Base-by-base conservation (phyloP, 2,113 vertebrate species). In the Poeciliopsis prolifica region DNA sequence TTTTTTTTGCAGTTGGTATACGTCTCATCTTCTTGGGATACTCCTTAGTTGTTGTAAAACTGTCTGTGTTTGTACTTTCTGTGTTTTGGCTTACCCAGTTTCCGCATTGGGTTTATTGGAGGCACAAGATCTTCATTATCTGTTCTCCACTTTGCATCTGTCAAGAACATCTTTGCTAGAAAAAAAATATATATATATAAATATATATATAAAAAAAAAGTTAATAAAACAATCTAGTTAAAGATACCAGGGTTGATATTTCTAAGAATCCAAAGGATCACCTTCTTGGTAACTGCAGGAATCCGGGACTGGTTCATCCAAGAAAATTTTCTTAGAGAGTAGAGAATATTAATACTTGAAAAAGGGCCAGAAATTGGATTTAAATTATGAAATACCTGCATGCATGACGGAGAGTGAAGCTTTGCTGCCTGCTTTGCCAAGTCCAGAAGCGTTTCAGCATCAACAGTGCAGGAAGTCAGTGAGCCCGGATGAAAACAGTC, bases 371-470 rank as follows among this genome's bases (percentile, higher is more conserved):
- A 69, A 42, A 24, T 19, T 8, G 0, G 6, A 13, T 64, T 22
- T 71, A 1, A 30, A 3, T 2, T 63, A 24, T 14, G 6, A 9
- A 26, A 48, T 88, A 91, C 92, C 91, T 92, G 89, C 19, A 74
- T 15, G 22, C 28, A 4, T 9, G 61, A 60, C 13, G n/a, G 1
- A 1, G 3, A 0, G 61, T 89, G 82, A 71, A 77, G 17, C 5
- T 0, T 0, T 6, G 44, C 66, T 2, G 92, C 87, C 42, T 89
- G 85, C 75, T 75, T 85, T 24, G 91, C 92, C 78, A 92, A 80
- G 42, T 93, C 89, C 79, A 92, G 30, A 3, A 91, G 51, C 11
- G 54, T 64, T 7, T 82, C 77, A 19, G 31, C 8, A 24, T 42
- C 10, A 1, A 65, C 58, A 17, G 14, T 29, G 13, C 5, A 12